Evolutionary conservation across 2,113 vertebrate species (phyloP).

Genomic region (Pyxicephalus adspersus): DNA sequence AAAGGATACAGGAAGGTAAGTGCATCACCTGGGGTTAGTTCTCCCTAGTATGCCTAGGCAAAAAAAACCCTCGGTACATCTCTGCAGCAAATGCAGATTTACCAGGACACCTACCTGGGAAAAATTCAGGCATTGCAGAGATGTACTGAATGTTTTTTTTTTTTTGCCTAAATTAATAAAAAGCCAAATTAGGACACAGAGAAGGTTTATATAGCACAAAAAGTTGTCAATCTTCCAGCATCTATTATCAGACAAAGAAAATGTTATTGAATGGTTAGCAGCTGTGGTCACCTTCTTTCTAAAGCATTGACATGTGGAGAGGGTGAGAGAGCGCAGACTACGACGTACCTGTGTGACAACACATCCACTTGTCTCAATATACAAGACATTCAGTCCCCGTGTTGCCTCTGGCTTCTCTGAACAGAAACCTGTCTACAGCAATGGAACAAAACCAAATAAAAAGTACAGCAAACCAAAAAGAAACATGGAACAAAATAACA

Average conservation of each 20-base stretch:
- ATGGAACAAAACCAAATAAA: slow-evolving; percentile 65
- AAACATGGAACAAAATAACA: slow-evolving; percentile 54
- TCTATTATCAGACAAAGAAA: background rate
- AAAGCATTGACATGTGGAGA: background rate
- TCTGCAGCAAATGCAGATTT: too few species aligned
- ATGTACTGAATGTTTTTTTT: too few species aligned
- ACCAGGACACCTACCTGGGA: too few species aligned
- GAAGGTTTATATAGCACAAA: background rate
- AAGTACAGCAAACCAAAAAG: slow-evolving; percentile 60
- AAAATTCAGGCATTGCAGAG: too few species aligned
- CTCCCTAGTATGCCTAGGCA: background rate
- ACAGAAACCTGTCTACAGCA: slow-evolving; percentile 80
- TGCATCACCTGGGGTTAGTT: too few species aligned
- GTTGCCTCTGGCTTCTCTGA: slow-evolving; percentile 80
- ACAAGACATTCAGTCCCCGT: slow-evolving; percentile 79
- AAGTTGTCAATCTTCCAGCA: slow-evolving; percentile 51
- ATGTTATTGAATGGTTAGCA: accelerated
- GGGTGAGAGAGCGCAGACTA: slow-evolving; percentile 56
- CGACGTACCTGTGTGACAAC: slow-evolving; percentile 79
- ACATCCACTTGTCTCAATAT: slow-evolving; percentile 80
- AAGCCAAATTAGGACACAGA: background rate
- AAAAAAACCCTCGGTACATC: too few species aligned
- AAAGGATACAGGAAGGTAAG: background rate
- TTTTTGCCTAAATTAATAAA: too few species aligned
- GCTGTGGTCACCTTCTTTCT: background rate